phyloP scores from a whole-genome alignment of 2,888 invertebrate species.

The Acrobasis consociella region DNA sequence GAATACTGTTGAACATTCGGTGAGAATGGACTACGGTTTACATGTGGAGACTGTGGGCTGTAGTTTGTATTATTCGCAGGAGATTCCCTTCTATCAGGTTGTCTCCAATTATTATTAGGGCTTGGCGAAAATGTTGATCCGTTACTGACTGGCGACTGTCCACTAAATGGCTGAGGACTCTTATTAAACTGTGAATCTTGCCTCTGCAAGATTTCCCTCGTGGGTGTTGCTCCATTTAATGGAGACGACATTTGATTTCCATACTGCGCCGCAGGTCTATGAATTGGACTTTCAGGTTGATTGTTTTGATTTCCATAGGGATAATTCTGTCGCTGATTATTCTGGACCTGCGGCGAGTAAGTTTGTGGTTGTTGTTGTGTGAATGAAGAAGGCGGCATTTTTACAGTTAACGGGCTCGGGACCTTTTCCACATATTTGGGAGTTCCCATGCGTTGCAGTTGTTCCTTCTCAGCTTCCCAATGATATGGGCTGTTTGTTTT shows the following conservation, averaged over 20 bases:
- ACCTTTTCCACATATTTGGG: slow-evolving; percentile 76
- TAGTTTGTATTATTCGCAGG: slow-evolving; percentile 50
- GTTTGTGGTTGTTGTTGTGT: slow-evolving; percentile 71
- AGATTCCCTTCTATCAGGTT: slow-evolving; percentile 73
- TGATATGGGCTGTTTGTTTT: slow-evolving; percentile 87
- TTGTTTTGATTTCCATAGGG: slow-evolving; percentile 55
- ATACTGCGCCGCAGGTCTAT: slow-evolving; percentile 77
- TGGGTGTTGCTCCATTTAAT: slow-evolving; percentile 60
- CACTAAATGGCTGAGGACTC: slow-evolving; percentile 73
- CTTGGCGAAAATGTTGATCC: slow-evolving; percentile 67
- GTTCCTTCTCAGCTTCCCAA: slow-evolving; percentile 84
- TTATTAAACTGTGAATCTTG: slow-evolving; percentile 80
- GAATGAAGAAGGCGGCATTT: slow-evolving; percentile 66
- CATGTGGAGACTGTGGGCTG: slow-evolving; percentile 58
- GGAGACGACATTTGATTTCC: slow-evolving; percentile 68
- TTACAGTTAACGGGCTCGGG: slow-evolving; percentile 75
- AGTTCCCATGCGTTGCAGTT: slow-evolving; percentile 76
- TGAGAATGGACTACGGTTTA: slow-evolving; percentile 59
- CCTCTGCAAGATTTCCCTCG: slow-evolving; percentile 67
- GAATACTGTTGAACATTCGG: slow-evolving; percentile 53
- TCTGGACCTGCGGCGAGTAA: slow-evolving; percentile 59
- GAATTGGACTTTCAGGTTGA: slow-evolving; percentile 72
- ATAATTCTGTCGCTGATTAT: slow-evolving; percentile 52
- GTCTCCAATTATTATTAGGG: slow-evolving; percentile 75
- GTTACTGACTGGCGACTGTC: slow-evolving; percentile 60